These are phyloP conservation scores for Orussus abietinus DNA, from an alignment of 1,140 invertebrate species.

Conservation along the genomic window DNA sequence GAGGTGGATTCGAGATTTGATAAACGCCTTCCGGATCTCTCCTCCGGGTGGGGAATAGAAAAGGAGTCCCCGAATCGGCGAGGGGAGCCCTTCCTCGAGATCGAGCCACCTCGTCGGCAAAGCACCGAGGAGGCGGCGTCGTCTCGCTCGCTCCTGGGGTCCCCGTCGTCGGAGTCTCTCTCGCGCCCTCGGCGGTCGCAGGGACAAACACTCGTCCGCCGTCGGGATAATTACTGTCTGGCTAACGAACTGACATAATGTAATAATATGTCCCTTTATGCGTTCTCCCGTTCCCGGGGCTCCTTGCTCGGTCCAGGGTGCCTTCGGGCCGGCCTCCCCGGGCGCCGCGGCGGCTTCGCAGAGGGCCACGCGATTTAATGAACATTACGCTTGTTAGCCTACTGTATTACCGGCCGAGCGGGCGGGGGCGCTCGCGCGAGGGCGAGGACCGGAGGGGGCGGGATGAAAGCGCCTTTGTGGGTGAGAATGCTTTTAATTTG, in stretches of 20 bases:
- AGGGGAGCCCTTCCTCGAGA: not conserved
- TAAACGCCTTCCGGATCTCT: no score
- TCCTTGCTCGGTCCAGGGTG: constrained; percentile 7
- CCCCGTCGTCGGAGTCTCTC: no score
- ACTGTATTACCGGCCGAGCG: constrained; percentile 23
- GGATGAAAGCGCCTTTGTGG: constrained; percentile 27
- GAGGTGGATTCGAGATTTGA: no score
- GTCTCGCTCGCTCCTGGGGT: no score
- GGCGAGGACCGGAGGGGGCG: constrained; percentile 6
- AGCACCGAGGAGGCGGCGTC: not conserved
- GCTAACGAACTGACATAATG: constrained; percentile 33
- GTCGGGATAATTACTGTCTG: constrained; percentile 28
- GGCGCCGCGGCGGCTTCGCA: not conserved
- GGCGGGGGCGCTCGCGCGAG: no score
- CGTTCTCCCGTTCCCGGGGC: not conserved
- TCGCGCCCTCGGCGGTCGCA: not conserved
- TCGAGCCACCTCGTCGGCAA: not conserved
- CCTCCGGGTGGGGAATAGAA: no score
- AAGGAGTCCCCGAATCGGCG: no score
- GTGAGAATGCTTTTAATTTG: constrained; percentile 33
- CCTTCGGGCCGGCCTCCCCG: constrained; percentile 4
- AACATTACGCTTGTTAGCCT: constrained; percentile 34
- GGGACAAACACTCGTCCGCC: constrained; percentile 7
- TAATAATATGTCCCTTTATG: constrained; percentile 31
- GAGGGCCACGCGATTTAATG: constrained; percentile 27